A percentile compares a stretch with the other conserved stretches of the same genome.
Evolutionary conservation across 2,888 invertebrate genomes (phyloP).

Genomic region (Phyllotreta cruciferae): DNA sequence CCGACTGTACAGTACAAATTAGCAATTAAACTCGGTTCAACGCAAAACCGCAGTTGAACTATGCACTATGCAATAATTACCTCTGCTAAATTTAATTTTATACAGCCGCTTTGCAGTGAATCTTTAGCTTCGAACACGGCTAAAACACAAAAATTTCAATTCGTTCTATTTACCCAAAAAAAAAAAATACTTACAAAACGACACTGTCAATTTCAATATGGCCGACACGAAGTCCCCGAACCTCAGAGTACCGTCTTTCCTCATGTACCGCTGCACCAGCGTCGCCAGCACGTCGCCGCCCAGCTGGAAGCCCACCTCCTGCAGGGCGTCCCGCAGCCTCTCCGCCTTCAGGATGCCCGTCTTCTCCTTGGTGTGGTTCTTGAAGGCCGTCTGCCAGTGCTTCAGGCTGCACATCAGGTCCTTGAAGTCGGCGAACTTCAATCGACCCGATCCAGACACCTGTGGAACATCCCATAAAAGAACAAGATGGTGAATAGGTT

Average conservation of each 20-base stretch:
- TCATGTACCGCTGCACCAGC: slow-evolving; percentile 85
- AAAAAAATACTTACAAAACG: slow-evolving; percentile 76
- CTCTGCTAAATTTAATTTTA: slow-evolving; percentile 83
- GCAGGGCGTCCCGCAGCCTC: slow-evolving; percentile 80
- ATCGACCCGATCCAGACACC: slow-evolving; percentile 80
- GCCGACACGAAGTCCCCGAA: slow-evolving; percentile 93
- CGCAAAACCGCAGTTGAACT: no score
- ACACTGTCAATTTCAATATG: slow-evolving; percentile 85
- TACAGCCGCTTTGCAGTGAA: slow-evolving; percentile 78
- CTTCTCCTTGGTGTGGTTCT: slow-evolving; percentile 88
- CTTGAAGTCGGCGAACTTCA: slow-evolving; percentile 86
- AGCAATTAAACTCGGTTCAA: no score
- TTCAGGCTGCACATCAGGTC: slow-evolving; percentile 91
- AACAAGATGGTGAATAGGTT: no score
- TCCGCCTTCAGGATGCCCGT: slow-evolving; percentile 89
- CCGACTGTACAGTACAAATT: no score
- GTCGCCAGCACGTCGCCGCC: slow-evolving; percentile 84
- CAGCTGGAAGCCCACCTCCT: slow-evolving; percentile 87
- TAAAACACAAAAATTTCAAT: slow-evolving; percentile 50
- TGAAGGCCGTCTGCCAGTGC: slow-evolving; percentile 90
- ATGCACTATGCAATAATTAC: no score
- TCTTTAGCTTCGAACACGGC: slow-evolving; percentile 80
- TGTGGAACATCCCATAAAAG: slow-evolving; percentile 50
- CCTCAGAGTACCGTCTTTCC: slow-evolving; percentile 89
- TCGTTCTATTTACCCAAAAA: background rate